Conservation (phyloP, 2,797 vertebrate genomes). For the Onychomys torridus region DNA sequence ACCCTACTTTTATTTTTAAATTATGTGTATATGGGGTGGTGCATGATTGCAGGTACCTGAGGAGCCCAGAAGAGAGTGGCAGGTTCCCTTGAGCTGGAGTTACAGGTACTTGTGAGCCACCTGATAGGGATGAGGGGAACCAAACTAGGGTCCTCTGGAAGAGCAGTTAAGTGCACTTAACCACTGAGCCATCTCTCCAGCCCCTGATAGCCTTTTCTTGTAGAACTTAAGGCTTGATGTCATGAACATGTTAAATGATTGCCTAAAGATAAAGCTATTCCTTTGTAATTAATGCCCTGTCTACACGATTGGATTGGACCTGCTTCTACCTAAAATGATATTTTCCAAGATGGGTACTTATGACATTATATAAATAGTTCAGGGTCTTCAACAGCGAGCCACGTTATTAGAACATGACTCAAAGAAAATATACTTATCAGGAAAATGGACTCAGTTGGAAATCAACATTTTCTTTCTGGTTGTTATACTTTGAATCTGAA, state of each 20-base stretch:
- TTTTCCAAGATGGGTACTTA: constrained; percentile 1
- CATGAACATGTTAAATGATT: constrained; percentile 23
- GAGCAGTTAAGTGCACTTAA: neutral
- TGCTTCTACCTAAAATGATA: constrained; percentile 14
- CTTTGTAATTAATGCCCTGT: neutral
- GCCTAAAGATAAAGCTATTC: neutral
- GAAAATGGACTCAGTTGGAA: constrained; percentile 7
- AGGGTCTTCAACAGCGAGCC: neutral
- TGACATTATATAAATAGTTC: neutral
- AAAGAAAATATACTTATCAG: neutral
- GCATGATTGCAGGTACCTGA: neutral
- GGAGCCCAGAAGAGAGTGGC: neutral
- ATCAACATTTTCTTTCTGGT: neutral
- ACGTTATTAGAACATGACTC: neutral
- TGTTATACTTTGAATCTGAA: neutral
- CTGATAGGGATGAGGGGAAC: neutral
- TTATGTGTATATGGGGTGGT: neutral
- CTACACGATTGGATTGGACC: neutral
- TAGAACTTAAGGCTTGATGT: constrained; percentile 3
- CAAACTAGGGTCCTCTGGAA: neutral
- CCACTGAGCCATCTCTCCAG: neutral
- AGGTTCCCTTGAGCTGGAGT: neutral
- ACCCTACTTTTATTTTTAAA: neutral
- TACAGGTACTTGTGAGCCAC: no score
- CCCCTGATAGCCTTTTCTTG: neutral